These are phyloP conservation scores for Rotaria magnacalcarata DNA, from an alignment of 2,888 invertebrate species.

Conservation along the genomic window DNA sequence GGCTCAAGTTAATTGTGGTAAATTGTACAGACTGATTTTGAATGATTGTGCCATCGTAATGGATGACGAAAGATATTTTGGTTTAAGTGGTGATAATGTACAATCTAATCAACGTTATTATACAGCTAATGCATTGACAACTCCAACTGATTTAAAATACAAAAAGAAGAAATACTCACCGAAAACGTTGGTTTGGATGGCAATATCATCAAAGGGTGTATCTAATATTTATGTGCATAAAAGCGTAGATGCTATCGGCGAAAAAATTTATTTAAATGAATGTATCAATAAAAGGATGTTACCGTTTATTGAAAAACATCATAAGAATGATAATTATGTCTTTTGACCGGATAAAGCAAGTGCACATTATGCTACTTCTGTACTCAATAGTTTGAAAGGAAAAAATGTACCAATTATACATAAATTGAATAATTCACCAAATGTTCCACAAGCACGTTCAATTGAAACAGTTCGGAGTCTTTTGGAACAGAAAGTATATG, in stretches of 20 bases:
- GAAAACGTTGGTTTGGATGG: neutral
- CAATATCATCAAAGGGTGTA: neutral
- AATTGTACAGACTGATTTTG: too few species aligned
- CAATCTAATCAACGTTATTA: too few species aligned
- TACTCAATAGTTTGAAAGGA: neutral
- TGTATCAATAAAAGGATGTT: neutral
- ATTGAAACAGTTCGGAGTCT: neutral
- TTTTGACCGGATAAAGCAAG: neutral
- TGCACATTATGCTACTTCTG: neutral
- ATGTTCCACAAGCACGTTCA: too few species aligned
- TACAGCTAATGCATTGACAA: too few species aligned
- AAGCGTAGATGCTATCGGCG: neutral
- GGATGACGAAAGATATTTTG: too few species aligned
- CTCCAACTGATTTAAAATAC: neutral
- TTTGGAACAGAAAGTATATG: conserved; percentile 32
- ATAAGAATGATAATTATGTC: too few species aligned
- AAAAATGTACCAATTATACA: neutral
- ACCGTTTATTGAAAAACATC: neutral
- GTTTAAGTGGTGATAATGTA: neutral
- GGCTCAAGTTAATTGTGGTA: too few species aligned
- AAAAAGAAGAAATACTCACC: conserved; percentile 17
- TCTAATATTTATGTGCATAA: neutral
- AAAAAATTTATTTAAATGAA: conserved; percentile 2
- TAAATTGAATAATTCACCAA: too few species aligned
- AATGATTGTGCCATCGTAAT: too few species aligned